Evolutionary conservation across 2,797 vertebrate genomes (phyloP).

Genomic region (Gymnoscopelus braueri): DNA sequence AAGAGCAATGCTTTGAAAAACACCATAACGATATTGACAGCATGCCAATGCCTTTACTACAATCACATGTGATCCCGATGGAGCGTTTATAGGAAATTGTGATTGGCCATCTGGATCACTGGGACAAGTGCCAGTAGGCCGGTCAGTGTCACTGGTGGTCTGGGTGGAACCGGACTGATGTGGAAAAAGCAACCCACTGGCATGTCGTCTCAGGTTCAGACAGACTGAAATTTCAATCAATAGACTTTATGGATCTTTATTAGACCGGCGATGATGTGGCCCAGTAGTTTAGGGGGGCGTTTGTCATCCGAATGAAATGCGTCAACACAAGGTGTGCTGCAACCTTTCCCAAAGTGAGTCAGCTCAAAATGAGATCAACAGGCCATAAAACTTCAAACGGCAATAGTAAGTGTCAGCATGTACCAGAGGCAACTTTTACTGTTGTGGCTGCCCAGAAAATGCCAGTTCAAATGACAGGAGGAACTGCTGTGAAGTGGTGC

Average conservation of each 20-base stretch:
- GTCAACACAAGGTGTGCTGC: background rate
- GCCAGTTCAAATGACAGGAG: no score
- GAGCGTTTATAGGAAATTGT: background rate
- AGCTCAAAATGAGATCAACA: background rate
- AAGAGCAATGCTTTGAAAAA: slow-evolving; percentile 4
- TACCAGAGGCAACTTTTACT: background rate
- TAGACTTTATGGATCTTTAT: background rate
- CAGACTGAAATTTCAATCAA: background rate
- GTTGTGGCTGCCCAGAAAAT: no score
- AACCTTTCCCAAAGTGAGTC: background rate
- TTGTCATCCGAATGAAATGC: background rate
- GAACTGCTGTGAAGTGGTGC: no score
- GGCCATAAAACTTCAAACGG: no score
- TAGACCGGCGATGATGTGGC: background rate
- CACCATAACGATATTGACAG: background rate
- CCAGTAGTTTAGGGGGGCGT: background rate
- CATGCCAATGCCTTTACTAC: slow-evolving; percentile 1
- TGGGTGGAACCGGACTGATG: slow-evolving; percentile 1
- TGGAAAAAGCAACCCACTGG: background rate
- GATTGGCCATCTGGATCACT: slow-evolving; percentile 4
- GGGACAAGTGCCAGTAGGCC: background rate
- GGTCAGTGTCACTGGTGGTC: background rate
- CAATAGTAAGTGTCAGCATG: no score
- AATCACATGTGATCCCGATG: slow-evolving; percentile 5
- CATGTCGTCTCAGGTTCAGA: background rate